A percentile compares a stretch with the other conserved stretches of the same genome.
Conservation (phyloP, 2,797 vertebrate species). For the Alca torda region DNA sequence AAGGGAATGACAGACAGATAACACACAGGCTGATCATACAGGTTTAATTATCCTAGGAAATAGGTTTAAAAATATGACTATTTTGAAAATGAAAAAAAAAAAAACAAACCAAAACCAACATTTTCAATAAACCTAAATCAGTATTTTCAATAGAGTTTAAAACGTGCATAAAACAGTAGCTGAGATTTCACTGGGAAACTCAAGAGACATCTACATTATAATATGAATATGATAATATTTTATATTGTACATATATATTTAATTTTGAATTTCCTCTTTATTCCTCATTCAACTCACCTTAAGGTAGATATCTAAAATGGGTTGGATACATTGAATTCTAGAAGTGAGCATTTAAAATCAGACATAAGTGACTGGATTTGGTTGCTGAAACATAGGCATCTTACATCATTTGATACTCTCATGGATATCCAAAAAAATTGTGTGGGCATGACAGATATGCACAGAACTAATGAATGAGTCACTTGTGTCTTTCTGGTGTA, state of each 20-base stretch:
- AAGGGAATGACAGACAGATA: background rate
- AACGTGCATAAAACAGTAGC: background rate
- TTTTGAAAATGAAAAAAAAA: background rate
- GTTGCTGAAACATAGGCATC: too few species aligned
- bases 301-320: background rate
- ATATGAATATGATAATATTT: background rate
- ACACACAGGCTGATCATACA: background rate
- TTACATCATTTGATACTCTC: background rate
- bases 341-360: background rate
- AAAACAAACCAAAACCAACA: background rate
- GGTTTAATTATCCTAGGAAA: background rate
- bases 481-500: background rate
- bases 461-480: background rate
- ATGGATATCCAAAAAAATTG: accelerated
- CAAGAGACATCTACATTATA: background rate
- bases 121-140: background rate
- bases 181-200: background rate
- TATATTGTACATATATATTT: background rate
- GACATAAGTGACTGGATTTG: background rate
- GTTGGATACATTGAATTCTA: background rate
- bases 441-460: background rate
- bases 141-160: background rate
- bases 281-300: background rate
- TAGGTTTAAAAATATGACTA: background rate
- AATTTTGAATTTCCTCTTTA: background rate